Evolutionary conservation across 2,113 vertebrate species (phyloP).

Genomic region (Anser cygnoides): DNA sequence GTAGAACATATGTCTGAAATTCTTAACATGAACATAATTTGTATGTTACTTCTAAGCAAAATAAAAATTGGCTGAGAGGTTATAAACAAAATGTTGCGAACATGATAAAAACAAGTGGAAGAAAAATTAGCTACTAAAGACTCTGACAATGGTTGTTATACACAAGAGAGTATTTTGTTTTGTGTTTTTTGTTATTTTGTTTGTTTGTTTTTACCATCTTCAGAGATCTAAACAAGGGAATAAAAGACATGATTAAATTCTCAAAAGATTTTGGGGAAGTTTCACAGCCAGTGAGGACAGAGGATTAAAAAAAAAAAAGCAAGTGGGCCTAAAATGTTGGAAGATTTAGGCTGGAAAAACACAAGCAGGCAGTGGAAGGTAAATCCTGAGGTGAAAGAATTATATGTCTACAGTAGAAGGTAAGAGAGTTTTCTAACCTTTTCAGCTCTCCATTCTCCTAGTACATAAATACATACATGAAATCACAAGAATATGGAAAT

Average conservation of each 20-base stretch:
- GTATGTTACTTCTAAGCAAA: neutral
- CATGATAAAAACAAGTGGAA: neutral
- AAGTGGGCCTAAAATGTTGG: neutral
- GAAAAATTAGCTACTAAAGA: neutral
- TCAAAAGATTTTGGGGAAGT: neutral
- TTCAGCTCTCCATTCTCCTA: rapidly evolving
- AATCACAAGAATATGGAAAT: neutral
- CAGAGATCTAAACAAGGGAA: neutral
- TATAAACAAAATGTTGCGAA: neutral
- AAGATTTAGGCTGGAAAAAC: neutral
- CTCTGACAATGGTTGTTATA: neutral
- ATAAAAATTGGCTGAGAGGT: neutral
- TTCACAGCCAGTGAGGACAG: neutral
- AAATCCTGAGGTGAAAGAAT: neutral
- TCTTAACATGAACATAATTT: neutral
- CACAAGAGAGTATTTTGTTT: too few relatives aligned
- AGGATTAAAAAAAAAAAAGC: neutral
- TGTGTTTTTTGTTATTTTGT: neutral
- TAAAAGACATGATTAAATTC: neutral
- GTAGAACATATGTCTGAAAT: neutral
- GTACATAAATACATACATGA: neutral
- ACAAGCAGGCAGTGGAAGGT: neutral
- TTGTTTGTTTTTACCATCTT: neutral
- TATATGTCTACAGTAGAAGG: neutral
- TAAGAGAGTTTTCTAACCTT: neutral